Conservation (phyloP, 2,113 vertebrate genomes). For the Crocuta crocuta region DNA sequence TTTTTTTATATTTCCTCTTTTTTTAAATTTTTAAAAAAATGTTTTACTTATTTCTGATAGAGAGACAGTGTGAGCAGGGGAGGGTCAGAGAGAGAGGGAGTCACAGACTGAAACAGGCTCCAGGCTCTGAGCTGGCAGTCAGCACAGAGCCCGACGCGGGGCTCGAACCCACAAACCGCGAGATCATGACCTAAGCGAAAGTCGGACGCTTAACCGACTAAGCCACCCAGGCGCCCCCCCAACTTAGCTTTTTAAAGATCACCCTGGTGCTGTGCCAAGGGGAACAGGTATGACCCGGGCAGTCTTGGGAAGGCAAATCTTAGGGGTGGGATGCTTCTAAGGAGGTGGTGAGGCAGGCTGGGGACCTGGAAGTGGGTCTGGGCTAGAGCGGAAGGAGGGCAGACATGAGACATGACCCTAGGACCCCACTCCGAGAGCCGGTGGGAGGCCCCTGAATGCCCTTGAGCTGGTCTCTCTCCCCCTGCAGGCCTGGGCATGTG, state of each 20-base stretch:
- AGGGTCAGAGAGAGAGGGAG: no score
- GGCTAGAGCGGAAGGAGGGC: not conserved
- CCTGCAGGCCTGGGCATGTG: constrained; percentile 93
- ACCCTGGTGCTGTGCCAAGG: not conserved
- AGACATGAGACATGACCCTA: not conserved
- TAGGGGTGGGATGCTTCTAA: not conserved
- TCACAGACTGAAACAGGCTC: no score
- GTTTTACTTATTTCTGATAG: not conserved
- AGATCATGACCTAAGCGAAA: no score
- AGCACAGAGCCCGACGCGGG: not conserved
- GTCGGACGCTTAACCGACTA: no score
- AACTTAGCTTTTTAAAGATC: not conserved
- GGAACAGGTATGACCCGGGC: not conserved
- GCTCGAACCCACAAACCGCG: not conserved
- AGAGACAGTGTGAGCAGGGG: not conserved
- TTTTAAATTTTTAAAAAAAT: no score
- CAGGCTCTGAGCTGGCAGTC: no score
- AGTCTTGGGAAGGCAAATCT: not conserved
- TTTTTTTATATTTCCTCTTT: not conserved
- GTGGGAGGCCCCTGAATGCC: rapidly evolving
- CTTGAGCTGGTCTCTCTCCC: not conserved
- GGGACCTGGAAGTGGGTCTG: not conserved
- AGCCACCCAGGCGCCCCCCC: not conserved
- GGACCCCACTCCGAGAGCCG: not conserved
- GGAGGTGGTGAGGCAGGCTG: not conserved